Base-by-base conservation (phyloP, 1,140 invertebrate genomes). In the Bombus sibiricus region DNA sequence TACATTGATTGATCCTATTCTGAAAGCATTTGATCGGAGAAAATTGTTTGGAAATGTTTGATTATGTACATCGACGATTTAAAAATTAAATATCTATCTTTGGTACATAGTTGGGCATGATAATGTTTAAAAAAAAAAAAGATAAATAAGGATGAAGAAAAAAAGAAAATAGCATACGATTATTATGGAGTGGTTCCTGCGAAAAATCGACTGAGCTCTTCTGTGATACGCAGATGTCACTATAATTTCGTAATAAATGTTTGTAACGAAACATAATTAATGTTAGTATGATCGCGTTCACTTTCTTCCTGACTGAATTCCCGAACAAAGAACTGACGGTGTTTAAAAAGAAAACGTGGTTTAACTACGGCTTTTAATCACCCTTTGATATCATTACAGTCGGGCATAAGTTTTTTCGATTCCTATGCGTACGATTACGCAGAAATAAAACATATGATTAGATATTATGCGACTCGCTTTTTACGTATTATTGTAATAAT, bases 181-280 rank as follows among this genome's bases (percentile, higher is more conserved):
- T 69, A 81, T 41, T 53, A 81, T 90, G 86, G 89, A 90, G 88
- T 90, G 86, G 86, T 90, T 90, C 68, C 85, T 86, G 39, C 28
- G 28, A 71, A 71, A 78, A 84, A 91, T 90, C 73, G 92, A 92
- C 92, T 92, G 92, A 92, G 85, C 86, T 91, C 86, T 91, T 88
- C 89, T 92, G 91, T 92, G 91, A 92, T 92, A 92, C 87, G 78
- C 82, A 90, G 87, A 92, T 88, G 86, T 91, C 91, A 92, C 86
- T 91, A 91, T 91, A 91, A 90, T 88, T 89, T 91, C 88, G 28
- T 90, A 90, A 90, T 90, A 90, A 91, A 91, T 59, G 47, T 89
- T 89, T 89, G 80, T 89, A 91, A 87, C 81, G 66, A 90, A 90
- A 87, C 72, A 86, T 81, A 90, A 66, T 68, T 64, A 72, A 76